phyloP scores from a whole-genome alignment of 2,113 vertebrate species.

The Phalacrocorax pelagicus region DNA sequence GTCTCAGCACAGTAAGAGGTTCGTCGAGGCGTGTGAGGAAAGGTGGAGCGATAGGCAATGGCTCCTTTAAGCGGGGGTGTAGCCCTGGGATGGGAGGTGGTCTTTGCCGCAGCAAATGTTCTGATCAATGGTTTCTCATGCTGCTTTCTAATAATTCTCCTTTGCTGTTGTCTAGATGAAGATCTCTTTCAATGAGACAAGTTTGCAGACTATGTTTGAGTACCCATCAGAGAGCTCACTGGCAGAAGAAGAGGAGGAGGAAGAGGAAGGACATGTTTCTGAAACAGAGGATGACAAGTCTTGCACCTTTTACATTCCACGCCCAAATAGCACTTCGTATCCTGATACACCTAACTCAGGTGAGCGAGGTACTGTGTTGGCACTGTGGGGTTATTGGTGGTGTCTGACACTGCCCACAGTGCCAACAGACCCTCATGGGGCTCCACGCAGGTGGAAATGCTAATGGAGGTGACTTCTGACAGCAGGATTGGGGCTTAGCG shows the following conservation, averaged over 20 bases:
- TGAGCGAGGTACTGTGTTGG: slow-evolving; percentile 49
- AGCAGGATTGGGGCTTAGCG: not conserved
- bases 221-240: slow-evolving; percentile 90
- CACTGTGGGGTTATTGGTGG: not conserved
- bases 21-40: not conserved
- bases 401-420: accelerated
- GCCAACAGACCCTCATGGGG: not conserved
- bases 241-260: slow-evolving; percentile 84
- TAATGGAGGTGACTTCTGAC: not conserved
- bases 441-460: not conserved
- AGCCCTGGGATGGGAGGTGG: not conserved
- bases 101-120: not conserved
- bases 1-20: accelerated
- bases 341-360: slow-evolving; percentile 76
- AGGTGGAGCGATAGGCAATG: not conserved
- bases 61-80: not conserved
- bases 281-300: slow-evolving; percentile 69
- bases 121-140: not conserved
- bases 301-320: slow-evolving; percentile 75
- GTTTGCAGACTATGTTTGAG: slow-evolving; percentile 91
- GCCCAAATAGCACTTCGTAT: slow-evolving; percentile 69
- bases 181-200: slow-evolving; percentile 94
- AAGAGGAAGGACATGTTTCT: slow-evolving; percentile 49
- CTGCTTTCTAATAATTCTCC: not conserved
- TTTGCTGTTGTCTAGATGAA: slow-evolving; percentile 81